Percentiles rank a stretch among this genome's conserved stretches.
Evolutionary conservation across 2,888 invertebrate species (phyloP).

Genomic region (Brassicogethes aeneus): DNA sequence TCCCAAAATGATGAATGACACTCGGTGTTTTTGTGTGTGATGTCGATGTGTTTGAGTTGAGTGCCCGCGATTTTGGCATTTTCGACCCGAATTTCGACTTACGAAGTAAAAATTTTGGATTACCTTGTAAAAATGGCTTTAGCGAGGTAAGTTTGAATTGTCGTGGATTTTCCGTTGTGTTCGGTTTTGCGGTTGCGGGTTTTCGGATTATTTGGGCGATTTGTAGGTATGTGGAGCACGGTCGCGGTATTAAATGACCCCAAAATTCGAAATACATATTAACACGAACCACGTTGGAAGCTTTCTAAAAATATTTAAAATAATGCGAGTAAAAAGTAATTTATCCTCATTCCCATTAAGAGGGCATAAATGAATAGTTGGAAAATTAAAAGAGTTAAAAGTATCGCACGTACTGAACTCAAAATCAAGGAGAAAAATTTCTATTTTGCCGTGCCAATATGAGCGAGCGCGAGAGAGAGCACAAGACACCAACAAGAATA

Average conservation of each 20-base stretch:
- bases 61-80: constrained; percentile 3
- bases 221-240: constrained; percentile 32
- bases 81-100: not conserved
- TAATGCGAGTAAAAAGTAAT: not conserved
- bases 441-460: too few species aligned
- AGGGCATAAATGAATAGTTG: too few species aligned
- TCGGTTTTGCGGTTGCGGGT: constrained; percentile 4
- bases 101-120: constrained; percentile 15
- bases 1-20: too few species aligned
- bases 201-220: constrained; percentile 4
- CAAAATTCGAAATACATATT: constrained; percentile 26
- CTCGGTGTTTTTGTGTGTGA: constrained; percentile 4
- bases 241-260: constrained; percentile 31
- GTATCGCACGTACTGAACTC: too few species aligned
- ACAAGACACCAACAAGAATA: not conserved
- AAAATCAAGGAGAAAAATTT: too few species aligned
- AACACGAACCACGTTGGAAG: constrained; percentile 25
- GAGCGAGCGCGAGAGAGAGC: not conserved
- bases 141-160: constrained; percentile 21
- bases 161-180: constrained; percentile 1
- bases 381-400: too few species aligned
- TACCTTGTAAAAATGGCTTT: constrained; percentile 24
- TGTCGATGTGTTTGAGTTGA: constrained; percentile 5
- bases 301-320: constrained; percentile 12
- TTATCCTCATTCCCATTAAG: not conserved